phyloP scores from a whole-genome alignment of 2,797 vertebrate genomes.

The Tolypeutes matacus region DNA sequence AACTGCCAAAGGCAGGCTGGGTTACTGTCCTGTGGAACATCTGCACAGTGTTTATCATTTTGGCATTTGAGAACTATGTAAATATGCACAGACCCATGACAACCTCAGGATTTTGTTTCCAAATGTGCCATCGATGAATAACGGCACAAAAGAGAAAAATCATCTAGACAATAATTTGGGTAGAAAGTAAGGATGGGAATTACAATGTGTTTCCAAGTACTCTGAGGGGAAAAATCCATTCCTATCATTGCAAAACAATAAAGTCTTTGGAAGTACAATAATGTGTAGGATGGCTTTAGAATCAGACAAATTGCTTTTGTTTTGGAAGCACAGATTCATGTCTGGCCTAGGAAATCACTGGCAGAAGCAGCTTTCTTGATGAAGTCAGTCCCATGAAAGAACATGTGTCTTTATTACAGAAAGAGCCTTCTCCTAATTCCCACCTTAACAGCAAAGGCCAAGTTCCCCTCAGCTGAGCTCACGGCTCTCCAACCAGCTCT shows the following conservation, averaged over 20 bases:
- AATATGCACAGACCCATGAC: slow-evolving; percentile 72
- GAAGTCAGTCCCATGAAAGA: slow-evolving; percentile 48
- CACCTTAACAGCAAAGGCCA: slow-evolving; percentile 1
- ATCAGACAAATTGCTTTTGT: slow-evolving; percentile 60
- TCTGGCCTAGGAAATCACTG: slow-evolving; percentile 20
- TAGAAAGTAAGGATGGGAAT: slow-evolving; percentile 58
- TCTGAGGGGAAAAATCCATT: background rate
- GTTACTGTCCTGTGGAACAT: slow-evolving; percentile 75
- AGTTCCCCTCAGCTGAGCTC: background rate
- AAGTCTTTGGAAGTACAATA: slow-evolving; percentile 22
- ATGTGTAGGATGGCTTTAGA: background rate
- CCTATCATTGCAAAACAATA: slow-evolving; percentile 51
- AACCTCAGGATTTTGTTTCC: slow-evolving; percentile 66
- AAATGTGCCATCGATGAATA: slow-evolving; percentile 76
- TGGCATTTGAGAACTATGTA: slow-evolving; percentile 72
- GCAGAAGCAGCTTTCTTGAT: slow-evolving; percentile 60
- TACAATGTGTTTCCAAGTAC: slow-evolving; percentile 54
- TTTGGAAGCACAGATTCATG: slow-evolving; percentile 51
- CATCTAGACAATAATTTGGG: slow-evolving; percentile 56
- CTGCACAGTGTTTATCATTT: slow-evolving; percentile 83
- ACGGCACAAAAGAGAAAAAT: slow-evolving; percentile 65
- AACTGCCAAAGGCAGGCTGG: slow-evolving; percentile 77
- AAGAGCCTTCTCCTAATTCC: slow-evolving; percentile 9
- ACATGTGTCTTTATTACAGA: background rate
- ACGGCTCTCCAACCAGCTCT: background rate